These are phyloP conservation scores for Echinops telfairi DNA, from an alignment of 2,113 vertebrate species.

Conservation along the genomic window DNA sequence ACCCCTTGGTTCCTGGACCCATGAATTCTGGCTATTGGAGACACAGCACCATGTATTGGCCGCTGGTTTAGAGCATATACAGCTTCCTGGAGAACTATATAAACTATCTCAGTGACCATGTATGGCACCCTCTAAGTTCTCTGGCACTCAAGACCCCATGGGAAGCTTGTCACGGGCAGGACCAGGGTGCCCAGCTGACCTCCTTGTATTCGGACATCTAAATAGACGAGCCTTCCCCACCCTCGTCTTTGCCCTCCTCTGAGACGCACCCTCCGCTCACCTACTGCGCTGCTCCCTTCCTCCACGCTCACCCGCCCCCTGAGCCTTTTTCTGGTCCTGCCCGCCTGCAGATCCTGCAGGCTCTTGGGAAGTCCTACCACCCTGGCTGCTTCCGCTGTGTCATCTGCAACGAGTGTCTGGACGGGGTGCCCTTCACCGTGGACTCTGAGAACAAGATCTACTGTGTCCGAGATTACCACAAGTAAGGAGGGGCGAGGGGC, in stretches of 20 bases:
- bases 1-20: too few relatives aligned
- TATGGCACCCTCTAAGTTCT: neutral
- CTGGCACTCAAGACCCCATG: neutral
- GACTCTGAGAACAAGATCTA: conserved; percentile 98
- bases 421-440: conserved; percentile 98
- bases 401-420: conserved; percentile 97
- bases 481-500: conserved; percentile 86
- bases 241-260: too few relatives aligned
- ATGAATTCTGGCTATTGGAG: too few relatives aligned
- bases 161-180: neutral
- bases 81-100: too few relatives aligned
- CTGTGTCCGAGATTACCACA: conserved; percentile 98
- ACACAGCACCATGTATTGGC: too few relatives aligned
- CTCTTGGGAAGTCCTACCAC: conserved; percentile 97
- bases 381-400: conserved; percentile 97
- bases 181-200: neutral
- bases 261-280: neutral
- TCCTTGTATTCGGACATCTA: neutral
- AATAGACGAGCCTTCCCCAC: neutral
- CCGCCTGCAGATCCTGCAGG: conserved; percentile 94
- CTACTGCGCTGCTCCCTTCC: neutral
- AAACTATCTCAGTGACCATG: too few relatives aligned
- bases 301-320: accelerated
- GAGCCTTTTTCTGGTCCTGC: neutral
- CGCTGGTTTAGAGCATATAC: too few relatives aligned